phyloP scores from a whole-genome alignment of 2,888 invertebrate species.

The Alloscopus bannaensis region DNA sequence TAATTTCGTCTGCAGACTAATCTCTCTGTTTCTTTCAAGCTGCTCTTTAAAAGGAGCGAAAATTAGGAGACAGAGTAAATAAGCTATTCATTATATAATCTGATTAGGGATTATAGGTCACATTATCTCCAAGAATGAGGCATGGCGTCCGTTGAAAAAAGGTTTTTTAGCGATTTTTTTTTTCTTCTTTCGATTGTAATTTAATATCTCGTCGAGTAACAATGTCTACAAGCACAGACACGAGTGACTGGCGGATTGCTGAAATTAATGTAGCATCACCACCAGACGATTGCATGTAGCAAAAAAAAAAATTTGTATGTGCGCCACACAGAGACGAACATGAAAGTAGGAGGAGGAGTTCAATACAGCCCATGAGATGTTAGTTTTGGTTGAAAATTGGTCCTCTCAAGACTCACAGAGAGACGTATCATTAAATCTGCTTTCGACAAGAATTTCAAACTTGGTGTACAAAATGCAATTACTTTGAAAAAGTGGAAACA shows the following conservation, averaged over 20 bases:
- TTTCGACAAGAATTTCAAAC: background rate
- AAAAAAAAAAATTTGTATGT: background rate
- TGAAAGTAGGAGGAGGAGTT: background rate
- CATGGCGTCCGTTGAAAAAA: background rate
- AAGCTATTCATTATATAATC: constrained; percentile 6
- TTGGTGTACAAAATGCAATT: background rate
- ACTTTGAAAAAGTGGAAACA: background rate
- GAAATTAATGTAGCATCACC: background rate
- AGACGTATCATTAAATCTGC: too few species aligned
- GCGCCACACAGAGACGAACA: background rate
- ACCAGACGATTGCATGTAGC: too few species aligned
- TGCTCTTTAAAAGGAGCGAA: background rate
- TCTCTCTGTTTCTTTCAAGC: too few species aligned
- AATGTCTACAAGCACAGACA: background rate
- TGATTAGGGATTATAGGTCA: constrained; percentile 2
- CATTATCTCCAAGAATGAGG: background rate
- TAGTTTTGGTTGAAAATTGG: too few species aligned
- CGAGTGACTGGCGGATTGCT: background rate
- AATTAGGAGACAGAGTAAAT: background rate
- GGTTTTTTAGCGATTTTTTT: background rate
- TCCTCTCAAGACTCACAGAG: too few species aligned
- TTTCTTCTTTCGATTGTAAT: background rate
- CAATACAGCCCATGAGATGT: background rate
- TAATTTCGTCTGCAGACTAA: background rate
- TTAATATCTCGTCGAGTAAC: background rate